Evolutionary conservation across 2,888 invertebrate genomes (phyloP).

Genomic region (Micoletzkya japonica): DNA sequence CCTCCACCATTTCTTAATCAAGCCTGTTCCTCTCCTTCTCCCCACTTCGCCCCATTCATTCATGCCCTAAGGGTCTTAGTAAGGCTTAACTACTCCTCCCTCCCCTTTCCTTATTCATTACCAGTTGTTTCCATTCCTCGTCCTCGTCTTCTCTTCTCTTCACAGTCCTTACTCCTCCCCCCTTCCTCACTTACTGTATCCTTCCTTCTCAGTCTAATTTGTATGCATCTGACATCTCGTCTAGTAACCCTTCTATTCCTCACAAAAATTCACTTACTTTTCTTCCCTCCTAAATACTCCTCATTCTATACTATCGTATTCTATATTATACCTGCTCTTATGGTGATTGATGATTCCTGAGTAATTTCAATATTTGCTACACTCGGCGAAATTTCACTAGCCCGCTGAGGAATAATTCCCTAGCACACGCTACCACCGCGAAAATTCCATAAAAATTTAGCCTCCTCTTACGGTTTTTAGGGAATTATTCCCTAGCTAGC

Average conservation of each 20-base stretch:
- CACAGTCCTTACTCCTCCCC: constrained; percentile 1
- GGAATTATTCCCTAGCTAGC: too few relatives aligned
- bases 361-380: too few relatives aligned
- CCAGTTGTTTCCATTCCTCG: background rate
- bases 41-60: background rate
- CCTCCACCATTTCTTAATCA: too few relatives aligned
- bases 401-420: too few relatives aligned
- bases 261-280: background rate
- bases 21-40: background rate
- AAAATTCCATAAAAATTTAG: too few relatives aligned
- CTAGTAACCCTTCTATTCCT: background rate
- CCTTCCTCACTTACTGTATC: background rate
- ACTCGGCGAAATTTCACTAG: too few relatives aligned
- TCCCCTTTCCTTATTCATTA: background rate
- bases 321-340: too few relatives aligned
- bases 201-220: background rate
- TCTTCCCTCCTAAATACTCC: background rate
- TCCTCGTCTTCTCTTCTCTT: background rate
- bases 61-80: background rate
- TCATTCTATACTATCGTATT: too few relatives aligned
- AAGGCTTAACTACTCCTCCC: constrained; percentile 8
- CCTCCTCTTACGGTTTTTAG: too few relatives aligned
- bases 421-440: too few relatives aligned
- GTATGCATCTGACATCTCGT: background rate
- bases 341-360: too few relatives aligned